A percentile compares a stretch with the other conserved stretches of the same genome.
Conservation (phyloP, 2,888 invertebrate genomes). For the Falcaria lacertinaria region DNA sequence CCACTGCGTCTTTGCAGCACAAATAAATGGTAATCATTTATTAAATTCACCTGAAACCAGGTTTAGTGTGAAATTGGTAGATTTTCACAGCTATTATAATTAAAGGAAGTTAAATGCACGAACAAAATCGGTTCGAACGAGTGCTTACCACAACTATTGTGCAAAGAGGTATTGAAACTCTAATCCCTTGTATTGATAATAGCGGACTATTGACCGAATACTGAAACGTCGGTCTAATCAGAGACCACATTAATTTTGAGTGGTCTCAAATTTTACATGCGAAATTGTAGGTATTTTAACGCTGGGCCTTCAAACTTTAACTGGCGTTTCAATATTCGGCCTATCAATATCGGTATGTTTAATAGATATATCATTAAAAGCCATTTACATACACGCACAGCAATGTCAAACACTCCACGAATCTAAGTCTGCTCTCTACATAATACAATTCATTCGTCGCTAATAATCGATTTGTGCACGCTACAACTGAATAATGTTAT, state of each 20-base stretch:
- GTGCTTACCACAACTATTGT: slow-evolving; percentile 45
- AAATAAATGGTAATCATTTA: no score
- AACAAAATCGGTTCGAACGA: slow-evolving; percentile 21
- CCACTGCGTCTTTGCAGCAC: no score
- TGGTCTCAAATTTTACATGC: no score
- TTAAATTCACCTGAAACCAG: no score
- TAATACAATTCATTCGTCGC: slow-evolving; percentile 51
- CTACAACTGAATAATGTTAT: slow-evolving; percentile 66
- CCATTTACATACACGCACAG: slow-evolving; percentile 67
- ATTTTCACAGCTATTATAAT: slow-evolving; percentile 27
- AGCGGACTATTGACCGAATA: no score
- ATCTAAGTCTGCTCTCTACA: slow-evolving; percentile 67
- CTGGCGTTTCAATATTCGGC: no score
- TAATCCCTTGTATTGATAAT: slow-evolving; percentile 67
- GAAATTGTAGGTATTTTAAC: no score
- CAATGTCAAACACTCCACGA: slow-evolving; percentile 66
- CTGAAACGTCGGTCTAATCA: no score
- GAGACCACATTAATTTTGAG: no score
- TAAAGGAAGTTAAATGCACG: slow-evolving; percentile 35
- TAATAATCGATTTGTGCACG: slow-evolving; percentile 67
- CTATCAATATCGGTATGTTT: no score
- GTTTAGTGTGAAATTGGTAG: slow-evolving; percentile 35
- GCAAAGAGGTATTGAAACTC: slow-evolving; percentile 53
- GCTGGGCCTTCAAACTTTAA: no score
- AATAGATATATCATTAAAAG: slow-evolving; percentile 60